Percentiles rank a stretch among this genome's conserved stretches.
Conservation (phyloP, 2,113 vertebrate genomes). For the Hystrix cristata region DNA sequence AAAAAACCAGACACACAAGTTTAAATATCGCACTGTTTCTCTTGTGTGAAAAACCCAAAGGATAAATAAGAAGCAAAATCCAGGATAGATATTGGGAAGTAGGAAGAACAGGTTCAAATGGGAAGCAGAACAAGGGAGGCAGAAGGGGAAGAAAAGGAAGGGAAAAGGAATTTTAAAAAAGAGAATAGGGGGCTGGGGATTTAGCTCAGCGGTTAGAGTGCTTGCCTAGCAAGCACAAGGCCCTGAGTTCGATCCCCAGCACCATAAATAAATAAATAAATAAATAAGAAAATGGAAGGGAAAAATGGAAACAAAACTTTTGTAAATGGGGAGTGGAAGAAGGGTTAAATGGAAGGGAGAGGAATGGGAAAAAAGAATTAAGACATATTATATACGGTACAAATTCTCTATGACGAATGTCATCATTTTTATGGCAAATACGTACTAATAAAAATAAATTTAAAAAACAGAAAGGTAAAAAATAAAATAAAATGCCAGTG, state of each 20-base stretch:
- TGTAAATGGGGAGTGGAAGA: not conserved
- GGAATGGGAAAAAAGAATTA: not conserved
- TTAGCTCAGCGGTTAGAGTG: no score
- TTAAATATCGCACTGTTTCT: not conserved
- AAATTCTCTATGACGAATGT: no score
- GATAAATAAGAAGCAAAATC: not conserved
- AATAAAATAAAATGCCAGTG: not conserved
- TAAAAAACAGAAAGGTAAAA: no score
- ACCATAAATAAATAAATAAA: no score
- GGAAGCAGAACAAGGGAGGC: not conserved
- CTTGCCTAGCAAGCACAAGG: no score
- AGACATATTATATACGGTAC: not conserved
- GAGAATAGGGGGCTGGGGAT: no score
- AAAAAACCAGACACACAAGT: not conserved
- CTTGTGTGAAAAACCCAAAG: not conserved
- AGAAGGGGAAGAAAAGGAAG: not conserved
- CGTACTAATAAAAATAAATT: no score
- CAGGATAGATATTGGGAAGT: not conserved
- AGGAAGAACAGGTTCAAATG: not conserved
- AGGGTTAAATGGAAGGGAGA: not conserved
- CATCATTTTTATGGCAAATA: no score
- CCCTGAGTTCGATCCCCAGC: no score
- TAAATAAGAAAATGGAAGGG: not conserved
- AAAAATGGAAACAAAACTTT: not conserved
- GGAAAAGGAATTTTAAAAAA: not conserved